phyloP scores from a whole-genome alignment of 2,888 invertebrate genomes.

The Deroplatys truncata region DNA sequence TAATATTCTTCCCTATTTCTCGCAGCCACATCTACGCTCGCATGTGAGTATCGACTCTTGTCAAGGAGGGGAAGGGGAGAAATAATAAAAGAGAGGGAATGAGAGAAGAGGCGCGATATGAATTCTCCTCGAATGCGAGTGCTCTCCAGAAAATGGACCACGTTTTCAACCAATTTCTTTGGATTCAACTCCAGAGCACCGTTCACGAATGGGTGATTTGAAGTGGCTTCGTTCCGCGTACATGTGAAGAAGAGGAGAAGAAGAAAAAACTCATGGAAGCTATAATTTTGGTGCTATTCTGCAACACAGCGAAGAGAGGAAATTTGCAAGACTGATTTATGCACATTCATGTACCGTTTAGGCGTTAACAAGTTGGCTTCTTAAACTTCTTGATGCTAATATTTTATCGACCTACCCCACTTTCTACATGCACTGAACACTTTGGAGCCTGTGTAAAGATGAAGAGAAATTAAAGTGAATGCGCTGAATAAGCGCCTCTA shows the following conservation, averaged over 20 bases:
- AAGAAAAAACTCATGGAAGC: not conserved
- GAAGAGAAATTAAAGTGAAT: too few relatives aligned
- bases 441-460: too few relatives aligned
- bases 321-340: not conserved
- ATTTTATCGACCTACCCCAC: too few relatives aligned
- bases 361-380: not conserved
- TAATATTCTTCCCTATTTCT: not conserved
- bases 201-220: not conserved
- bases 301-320: not conserved
- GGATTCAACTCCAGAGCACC: not conserved
- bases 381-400: not conserved
- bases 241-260: not conserved
- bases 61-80: not conserved
- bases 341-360: not conserved
- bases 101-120: not conserved
- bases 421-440: too few relatives aligned
- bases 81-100: not conserved
- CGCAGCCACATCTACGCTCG: not conserved
- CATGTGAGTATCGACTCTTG: not conserved
- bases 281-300: not conserved
- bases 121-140: not conserved
- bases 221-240: not conserved
- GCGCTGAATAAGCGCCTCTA: too few relatives aligned
- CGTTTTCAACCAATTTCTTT: not conserved
- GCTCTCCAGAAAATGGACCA: not conserved